Evolutionary conservation across 2,113 vertebrate species (phyloP).

Genomic region (Fregata magnificens): DNA sequence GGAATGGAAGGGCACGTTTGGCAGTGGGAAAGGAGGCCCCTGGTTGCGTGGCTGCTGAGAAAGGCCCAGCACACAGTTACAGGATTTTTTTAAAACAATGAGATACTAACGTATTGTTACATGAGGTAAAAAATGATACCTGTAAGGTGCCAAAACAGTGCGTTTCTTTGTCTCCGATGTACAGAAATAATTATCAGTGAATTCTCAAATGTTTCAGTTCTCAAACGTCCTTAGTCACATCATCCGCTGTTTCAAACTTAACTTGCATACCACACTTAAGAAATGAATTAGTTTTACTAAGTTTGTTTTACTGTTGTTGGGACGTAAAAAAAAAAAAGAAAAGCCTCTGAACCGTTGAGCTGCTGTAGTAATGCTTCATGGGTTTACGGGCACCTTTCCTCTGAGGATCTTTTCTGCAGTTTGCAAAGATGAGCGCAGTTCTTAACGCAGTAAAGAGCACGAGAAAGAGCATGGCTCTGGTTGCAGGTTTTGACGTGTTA

Average conservation of each 20-base stretch:
- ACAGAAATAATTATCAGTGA: background rate
- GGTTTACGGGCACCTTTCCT: background rate
- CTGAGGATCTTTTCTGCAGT: background rate
- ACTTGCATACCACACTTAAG: accelerated
- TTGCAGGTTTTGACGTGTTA: background rate
- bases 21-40: accelerated
- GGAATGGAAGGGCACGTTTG: accelerated
- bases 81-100: accelerated
- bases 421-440: background rate
- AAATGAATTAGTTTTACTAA: background rate
- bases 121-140: accelerated
- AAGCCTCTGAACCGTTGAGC: background rate
- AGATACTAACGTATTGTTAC: accelerated
- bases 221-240: background rate
- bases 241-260: background rate
- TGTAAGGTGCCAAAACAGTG: too few relatives aligned
- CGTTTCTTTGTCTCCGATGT: accelerated
- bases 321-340: background rate
- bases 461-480: too few relatives aligned
- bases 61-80: background rate
- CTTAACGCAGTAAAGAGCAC: background rate
- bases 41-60: accelerated
- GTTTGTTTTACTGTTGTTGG: background rate
- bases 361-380: accelerated
- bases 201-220: background rate